Base-by-base conservation (phyloP, 2,113 vertebrate species). In the Thunnus maccoyii region DNA sequence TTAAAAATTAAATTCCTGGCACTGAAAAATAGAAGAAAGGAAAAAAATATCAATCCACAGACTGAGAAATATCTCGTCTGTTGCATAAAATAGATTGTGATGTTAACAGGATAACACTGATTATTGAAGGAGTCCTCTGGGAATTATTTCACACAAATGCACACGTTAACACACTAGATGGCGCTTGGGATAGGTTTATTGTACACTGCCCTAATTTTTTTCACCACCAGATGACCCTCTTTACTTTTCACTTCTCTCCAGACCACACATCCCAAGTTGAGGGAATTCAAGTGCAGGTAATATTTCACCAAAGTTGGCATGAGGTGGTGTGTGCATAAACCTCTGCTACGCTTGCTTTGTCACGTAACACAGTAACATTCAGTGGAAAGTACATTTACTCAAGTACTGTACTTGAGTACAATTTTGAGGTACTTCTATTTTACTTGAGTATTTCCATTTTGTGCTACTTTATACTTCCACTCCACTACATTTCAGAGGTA, bases 151-250 rank as follows among this genome's bases (percentile, higher is more conserved):
- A 27, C 18, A n/a, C 32, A 22, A 30, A 54, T 17, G 12, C 22
- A 22, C 20, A 16, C 12, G 27, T 41, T 5, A 13, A 20, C 10
- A 72, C 74, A 3, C 76, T 78, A 86, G 89, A 20, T 82, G 80
- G 83, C 85, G 84, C 83, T 80, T 79, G 89, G 83, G 85, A 73
- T 80, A 85, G 78, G 72, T 87, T 85, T 46, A 47, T 27, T 65
- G 22, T 25, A 20, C 13, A 30, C 22, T 70, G 9, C 27, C 3
- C 25, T 20, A 27, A 47, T 3, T 20, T 44, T 62, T 63, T 58
- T 18, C 16, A 58, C 32, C 41, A 63, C 2, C 12, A 71, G 46
- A 7, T 69, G 63, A 56, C 36, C 16, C 12, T 51, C 36, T 41
- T 41, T 41, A 41, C 13, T 44, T 48, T 25, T 50, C 14, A 22